These are phyloP conservation scores for Lucilia sericata DNA, from an alignment of 1,140 invertebrate species.

Conservation along the genomic window DNA sequence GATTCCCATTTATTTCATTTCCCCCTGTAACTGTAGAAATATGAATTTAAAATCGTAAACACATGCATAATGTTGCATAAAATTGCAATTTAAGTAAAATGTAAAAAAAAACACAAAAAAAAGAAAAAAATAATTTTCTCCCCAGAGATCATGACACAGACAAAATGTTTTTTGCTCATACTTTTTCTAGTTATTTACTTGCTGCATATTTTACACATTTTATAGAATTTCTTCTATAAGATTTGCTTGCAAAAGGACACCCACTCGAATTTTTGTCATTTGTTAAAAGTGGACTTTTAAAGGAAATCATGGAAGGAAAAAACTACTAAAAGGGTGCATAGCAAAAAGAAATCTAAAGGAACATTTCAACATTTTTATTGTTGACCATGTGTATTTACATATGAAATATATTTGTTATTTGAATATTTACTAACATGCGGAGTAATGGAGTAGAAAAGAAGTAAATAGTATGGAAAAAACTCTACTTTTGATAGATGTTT, in stretches of 20 bases:
- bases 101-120: neutral
- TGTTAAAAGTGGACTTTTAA: neutral
- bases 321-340: neutral
- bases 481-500: neutral
- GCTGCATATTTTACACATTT: no score
- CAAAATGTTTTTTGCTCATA: neutral
- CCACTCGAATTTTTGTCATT: neutral
- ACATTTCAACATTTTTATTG: neutral
- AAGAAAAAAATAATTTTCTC: neutral
- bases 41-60: neutral
- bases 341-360: neutral
- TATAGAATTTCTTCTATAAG: no score
- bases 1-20: neutral
- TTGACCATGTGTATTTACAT: neutral
- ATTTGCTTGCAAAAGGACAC: neutral
- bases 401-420: neutral
- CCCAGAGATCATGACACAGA: neutral
- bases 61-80: slow-evolving; percentile 1
- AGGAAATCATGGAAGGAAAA: neutral
- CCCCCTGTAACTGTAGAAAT: neutral
- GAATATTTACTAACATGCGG: no score
- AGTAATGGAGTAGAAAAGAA: neutral
- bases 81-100: neutral
- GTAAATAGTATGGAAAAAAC: neutral
- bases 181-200: neutral